phyloP scores from a whole-genome alignment of 2,888 invertebrate species.

The Andrena bicolor region DNA sequence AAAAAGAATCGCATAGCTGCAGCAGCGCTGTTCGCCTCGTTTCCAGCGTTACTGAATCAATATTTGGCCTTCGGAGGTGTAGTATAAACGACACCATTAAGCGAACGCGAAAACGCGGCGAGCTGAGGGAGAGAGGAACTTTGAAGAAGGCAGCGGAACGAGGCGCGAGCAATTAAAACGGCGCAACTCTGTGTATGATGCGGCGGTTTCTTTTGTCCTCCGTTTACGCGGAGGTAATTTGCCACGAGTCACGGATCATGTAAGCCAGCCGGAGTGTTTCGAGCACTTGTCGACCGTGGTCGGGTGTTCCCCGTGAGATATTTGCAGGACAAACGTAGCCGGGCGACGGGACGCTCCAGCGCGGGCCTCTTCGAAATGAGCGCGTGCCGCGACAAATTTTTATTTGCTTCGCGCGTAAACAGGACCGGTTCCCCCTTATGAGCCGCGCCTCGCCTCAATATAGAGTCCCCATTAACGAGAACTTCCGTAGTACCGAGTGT shows the following conservation, averaged over 20 bases:
- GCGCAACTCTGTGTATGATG: background rate
- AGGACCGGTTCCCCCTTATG: conserved; percentile 41
- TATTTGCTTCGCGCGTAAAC: conserved; percentile 46
- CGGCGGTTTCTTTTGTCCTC: conserved; percentile 7
- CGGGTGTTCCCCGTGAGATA: conserved; percentile 22
- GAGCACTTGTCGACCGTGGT: background rate
- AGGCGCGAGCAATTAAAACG: background rate
- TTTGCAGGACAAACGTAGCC: conserved; percentile 23
- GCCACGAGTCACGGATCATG: conserved; percentile 16
- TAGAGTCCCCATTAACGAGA: conserved; percentile 51
- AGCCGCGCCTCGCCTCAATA: conserved; percentile 24
- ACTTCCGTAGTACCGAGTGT: conserved; percentile 51
- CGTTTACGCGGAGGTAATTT: conserved; percentile 5
- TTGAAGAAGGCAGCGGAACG: background rate
- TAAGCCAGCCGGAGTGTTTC: conserved; percentile 16
- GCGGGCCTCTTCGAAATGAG: background rate
- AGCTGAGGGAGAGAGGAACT: background rate
- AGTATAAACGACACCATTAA: no score
- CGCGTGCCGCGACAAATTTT: conserved; percentile 47
- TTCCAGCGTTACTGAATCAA: no score
- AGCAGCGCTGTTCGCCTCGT: no score
- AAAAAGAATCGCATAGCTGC: no score
- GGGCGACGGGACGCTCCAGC: background rate
- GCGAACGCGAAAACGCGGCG: no score
- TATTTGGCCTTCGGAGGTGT: no score